Conservation (phyloP, 1,140 invertebrate species). For the Drosophila ananassae region DNA sequence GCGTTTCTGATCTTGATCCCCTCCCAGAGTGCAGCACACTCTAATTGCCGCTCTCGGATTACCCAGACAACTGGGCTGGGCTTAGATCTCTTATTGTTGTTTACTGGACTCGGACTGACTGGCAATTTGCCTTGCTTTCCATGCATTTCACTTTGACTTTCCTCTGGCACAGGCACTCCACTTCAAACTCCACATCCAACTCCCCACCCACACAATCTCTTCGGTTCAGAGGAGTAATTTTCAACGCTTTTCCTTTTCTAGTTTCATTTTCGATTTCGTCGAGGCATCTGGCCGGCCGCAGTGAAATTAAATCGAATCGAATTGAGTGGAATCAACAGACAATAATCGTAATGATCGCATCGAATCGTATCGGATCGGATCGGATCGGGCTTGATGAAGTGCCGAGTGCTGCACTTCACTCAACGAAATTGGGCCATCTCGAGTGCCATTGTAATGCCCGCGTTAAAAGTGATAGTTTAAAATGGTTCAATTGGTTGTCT, state of each 20-base stretch:
- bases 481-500: constrained; percentile 47
- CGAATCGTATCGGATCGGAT: not conserved
- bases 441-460: constrained; percentile 53
- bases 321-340: constrained; percentile 63
- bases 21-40: constrained; percentile 41
- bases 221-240: constrained; percentile 70
- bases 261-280: constrained; percentile 36
- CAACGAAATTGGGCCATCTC: constrained; percentile 68
- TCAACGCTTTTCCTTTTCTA: constrained; percentile 77
- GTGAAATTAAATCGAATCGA: constrained; percentile 63
- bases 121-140: constrained; percentile 76
- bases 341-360: constrained; percentile 63
- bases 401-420: constrained; percentile 62
- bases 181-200: not conserved
- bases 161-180: constrained; percentile 48
- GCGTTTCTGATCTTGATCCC: constrained; percentile 70
- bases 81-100: constrained; percentile 14
- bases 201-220: constrained; percentile 61
- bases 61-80: constrained; percentile 32
- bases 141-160: constrained; percentile 80
- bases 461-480: constrained; percentile 59
- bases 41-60: constrained; percentile 38
- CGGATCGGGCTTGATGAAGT: constrained; percentile 40
- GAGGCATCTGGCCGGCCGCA: constrained; percentile 14
- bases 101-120: constrained; percentile 37